Evolutionary conservation across 2,888 invertebrate species (phyloP), one percentile per base, ranked within the genome.

Genomic region (Atherix ibis): DNA sequence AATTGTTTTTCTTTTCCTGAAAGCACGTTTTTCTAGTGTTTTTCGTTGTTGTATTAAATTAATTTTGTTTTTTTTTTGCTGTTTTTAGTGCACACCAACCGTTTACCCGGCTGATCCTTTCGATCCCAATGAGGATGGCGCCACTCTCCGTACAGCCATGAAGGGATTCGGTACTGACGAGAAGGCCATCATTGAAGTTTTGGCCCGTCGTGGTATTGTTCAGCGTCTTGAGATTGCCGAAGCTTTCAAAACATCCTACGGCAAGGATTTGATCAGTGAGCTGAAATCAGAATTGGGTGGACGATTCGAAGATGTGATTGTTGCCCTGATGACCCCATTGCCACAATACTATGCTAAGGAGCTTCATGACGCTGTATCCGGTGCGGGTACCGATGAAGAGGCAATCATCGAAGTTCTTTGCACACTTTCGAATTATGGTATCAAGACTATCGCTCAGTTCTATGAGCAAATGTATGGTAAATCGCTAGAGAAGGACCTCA

Each of bases 111-210:
- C 82, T 41, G 80, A 83, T 46, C 81, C 81, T 26, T 88, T 87
- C 62, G 83, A 88, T 56, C 76, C 87, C 10, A 74, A 76, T 39
- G 76, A 76, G 32, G 88, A 89, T 66, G 87, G 88, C 3, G 78
- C 78, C 44, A 73, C 76, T 39, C 68, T 89, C 34, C 74, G 83
- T 46, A 85, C 84, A 58, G 88, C 89, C 14, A 88, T 91, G 88
- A 89, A 89, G 58, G 89, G 88, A 36, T 76, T 89, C 49, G 87
- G 91, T 36, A 88, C 89, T 19, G 85, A 92, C 53, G 91, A 92
- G 58, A 81, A 81, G 51, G 76, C 87, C 39, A 85, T 94, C 57
- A 88, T 89, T 49, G 83, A 87, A 52, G 76, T 94, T 5, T 68
- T 95, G 27, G 83, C 84, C 36, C 77, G 79, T 44, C 74, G 94